Base-by-base conservation (phyloP, 2,888 invertebrate species). In the Lasioglossum lativentre region DNA sequence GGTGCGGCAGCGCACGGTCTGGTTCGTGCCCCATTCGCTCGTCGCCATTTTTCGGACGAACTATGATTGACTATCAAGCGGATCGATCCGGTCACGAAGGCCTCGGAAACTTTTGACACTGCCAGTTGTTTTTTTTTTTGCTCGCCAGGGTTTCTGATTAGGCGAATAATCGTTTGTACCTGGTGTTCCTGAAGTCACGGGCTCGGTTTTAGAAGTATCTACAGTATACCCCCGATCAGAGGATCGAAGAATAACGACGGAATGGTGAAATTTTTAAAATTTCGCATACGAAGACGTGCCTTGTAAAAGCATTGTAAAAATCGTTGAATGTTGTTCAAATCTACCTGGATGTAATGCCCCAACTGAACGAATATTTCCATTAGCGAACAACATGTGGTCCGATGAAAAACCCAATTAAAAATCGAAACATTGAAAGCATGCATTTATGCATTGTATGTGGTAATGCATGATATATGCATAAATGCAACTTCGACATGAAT, bases 51-150 rank as follows among this genome's bases (percentile, higher is more conserved):
- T 68, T 68, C 66, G 66, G 34, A 68, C 66, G 34, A 34, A 38
- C 19, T 34, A 34, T 34, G 66, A 68, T 63, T 63, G 63, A 63
- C 63, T 63, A 68, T 68, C 23, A 34, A 12, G 34, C 66, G 66
- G 8, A 68, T 68, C 66, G 66, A 68, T 68, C 66, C 19, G 10
- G 66, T 68, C 34, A 68, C 66, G 66, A 63, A 63, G 16, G 66
- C 34, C 66, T 68, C 34, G 23, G 10, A 68, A 68, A 68, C 66
- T 68, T 68, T 23, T 68, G 34, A 68, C 27, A 63, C 63, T 63
- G 30, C 16, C 6, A 30, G 30, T 63, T 30, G 30, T 59, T 59
- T 63, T 30, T 30, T 63, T 63, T 30, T n/a, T 16, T 27, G 30
- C 30, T 30, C 30, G 6, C 1, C 63, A 19, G 12, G 19, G 16